Base-by-base conservation (phyloP, 2,113 vertebrate species). In the Sander vitreus region DNA sequence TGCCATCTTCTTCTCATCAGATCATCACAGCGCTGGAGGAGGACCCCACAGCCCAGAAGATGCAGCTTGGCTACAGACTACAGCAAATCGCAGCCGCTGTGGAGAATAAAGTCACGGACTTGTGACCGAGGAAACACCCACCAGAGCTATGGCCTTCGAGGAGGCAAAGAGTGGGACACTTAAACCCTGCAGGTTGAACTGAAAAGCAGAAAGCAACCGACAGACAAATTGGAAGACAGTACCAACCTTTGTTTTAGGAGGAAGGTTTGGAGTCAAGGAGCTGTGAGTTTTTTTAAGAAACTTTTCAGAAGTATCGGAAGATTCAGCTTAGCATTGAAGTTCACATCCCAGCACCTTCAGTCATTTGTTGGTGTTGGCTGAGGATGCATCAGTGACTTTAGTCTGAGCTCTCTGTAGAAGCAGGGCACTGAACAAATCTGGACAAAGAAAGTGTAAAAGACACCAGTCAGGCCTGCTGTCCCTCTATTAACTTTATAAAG, bases 91-190 rank as follows among this genome's bases (percentile, higher is more conserved):
- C 98, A 0, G 98, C 98, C 0, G 97, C 98, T 2, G 97, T 99
- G 92, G 98, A 99, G 89, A 99, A 99, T 86, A 99, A 99, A 94
- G 98, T 99, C 93, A 99, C 98, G 0, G 98, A 99, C 86, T 97
- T 99, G 93, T 99, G 97, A 97, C 92, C 73, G 76, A 78, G 64
- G 53, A 74, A 64, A 60, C 51, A 3, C 8, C 36, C 11, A 13
- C 15, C 43, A 5, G 51, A 59, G 50, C 59, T 18, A 1, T 16
- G 16, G 36, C 30, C 21, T 23, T n/a, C 10, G 53, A 66, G 63
- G 2, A 15, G 45, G 33, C 23, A 63, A 60, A 33, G 55, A 55
- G 59, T 1, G 11, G 58, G 60, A 51, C 30, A 78, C 43, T 23
- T 6, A 43, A 54, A 55, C 53, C 30, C 59, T 74, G 59, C 55